A percentile compares a stretch with the other conserved stretches of the same genome.
Conservation (phyloP, 2,888 invertebrate species). For the Coleophora deauratella region DNA sequence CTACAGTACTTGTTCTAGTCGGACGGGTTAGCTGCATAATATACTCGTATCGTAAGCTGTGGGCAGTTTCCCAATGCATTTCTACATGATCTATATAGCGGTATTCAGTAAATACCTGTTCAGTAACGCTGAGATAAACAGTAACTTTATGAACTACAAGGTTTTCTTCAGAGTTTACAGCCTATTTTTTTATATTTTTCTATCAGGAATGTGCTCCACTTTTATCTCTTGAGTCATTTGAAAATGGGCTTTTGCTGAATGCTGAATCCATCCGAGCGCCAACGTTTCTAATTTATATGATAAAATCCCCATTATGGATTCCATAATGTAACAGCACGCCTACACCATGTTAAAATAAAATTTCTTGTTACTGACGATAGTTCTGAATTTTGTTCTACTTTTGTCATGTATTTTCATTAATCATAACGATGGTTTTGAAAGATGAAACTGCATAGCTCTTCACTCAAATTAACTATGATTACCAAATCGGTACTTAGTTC, state of each 20-base stretch:
- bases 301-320: slow-evolving; percentile 17
- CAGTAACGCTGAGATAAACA: slow-evolving; percentile 17
- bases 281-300: not conserved
- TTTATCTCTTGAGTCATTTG: no score
- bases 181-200: no score
- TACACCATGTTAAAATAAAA: slow-evolving; percentile 22
- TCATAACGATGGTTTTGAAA: slow-evolving; percentile 5
- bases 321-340: slow-evolving; percentile 22
- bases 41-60: slow-evolving; percentile 27
- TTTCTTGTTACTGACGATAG: slow-evolving; percentile 21
- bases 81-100: slow-evolving; percentile 37
- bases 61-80: slow-evolving; percentile 41
- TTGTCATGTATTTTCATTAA: slow-evolving; percentile 14
- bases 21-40: slow-evolving; percentile 44
- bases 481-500: no score
- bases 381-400: slow-evolving; percentile 16
- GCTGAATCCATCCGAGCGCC: no score
- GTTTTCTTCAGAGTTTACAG: no score
- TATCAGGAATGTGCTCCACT: no score
- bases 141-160: no score
- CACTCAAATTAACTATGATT: not conserved
- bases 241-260: no score
- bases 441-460: slow-evolving; percentile 1
- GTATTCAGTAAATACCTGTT: slow-evolving; percentile 41
- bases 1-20: slow-evolving; percentile 36